A percentile compares a stretch with the other conserved stretches of the same genome.
phyloP scores from a whole-genome alignment of 2,113 vertebrate species.

The Hemiscyllium ocellatum region DNA sequence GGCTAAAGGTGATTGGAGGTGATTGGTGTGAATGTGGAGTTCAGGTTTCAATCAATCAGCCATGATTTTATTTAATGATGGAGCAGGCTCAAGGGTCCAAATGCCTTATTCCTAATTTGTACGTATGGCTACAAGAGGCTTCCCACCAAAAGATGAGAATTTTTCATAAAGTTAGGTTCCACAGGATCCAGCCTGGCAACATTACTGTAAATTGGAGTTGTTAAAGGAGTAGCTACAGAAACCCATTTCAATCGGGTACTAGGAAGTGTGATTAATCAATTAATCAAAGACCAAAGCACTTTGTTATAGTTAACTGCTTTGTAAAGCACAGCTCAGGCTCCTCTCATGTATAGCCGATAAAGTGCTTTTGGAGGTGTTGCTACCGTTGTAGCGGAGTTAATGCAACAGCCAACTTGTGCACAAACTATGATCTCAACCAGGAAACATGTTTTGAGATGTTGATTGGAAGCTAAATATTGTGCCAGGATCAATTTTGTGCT shows the following conservation, averaged over 20 bases:
- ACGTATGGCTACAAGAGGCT: too few species aligned
- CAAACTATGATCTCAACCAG: background rate
- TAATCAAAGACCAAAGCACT: background rate
- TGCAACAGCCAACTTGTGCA: background rate
- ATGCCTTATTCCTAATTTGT: too few species aligned
- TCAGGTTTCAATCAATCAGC: too few species aligned
- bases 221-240: background rate
- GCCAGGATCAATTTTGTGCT: background rate
- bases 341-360: background rate
- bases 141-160: background rate
- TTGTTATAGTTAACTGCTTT: background rate
- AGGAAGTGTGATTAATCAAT: background rate
- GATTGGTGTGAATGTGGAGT: too few species aligned
- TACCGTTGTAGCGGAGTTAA: background rate
- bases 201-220: background rate
- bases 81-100: too few species aligned
- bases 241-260: background rate
- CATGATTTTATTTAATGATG: too few species aligned
- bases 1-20: too few species aligned
- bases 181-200: background rate
- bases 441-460: too few species aligned
- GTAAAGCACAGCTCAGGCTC: background rate
- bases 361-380: background rate
- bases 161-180: background rate
- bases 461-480: background rate